Conservation (phyloP, 2,888 invertebrate species). For the Leuctra nigra region DNA sequence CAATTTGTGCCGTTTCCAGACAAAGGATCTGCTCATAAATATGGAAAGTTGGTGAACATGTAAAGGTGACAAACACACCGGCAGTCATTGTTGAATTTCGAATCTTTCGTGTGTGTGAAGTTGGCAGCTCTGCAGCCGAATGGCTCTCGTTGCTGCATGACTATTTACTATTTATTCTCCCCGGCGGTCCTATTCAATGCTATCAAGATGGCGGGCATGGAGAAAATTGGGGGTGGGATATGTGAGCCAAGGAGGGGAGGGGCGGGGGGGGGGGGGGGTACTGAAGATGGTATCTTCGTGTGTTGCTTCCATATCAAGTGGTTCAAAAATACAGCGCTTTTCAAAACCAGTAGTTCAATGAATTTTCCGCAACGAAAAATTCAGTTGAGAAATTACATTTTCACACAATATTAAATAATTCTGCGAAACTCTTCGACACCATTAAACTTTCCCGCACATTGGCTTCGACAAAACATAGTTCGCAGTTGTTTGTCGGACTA, state of each 20-base stretch:
- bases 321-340: slow-evolving; percentile 14
- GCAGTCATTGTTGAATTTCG: too few relatives aligned
- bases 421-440: neutral
- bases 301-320: slow-evolving; percentile 17
- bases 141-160: slow-evolving; percentile 21
- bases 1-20: too few relatives aligned
- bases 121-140: too few relatives aligned
- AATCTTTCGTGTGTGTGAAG: too few relatives aligned
- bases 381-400: neutral
- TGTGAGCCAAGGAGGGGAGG: slow-evolving; percentile 5
- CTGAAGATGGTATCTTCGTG: slow-evolving; percentile 17
- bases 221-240: slow-evolving; percentile 16
- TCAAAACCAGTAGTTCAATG: neutral
- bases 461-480: neutral
- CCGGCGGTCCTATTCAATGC: slow-evolving; percentile 40
- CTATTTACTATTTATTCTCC: slow-evolving; percentile 43
- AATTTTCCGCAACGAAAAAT: neutral
- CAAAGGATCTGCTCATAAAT: too few relatives aligned
- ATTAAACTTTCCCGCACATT: neutral
- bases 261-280: slow-evolving; percentile 1
- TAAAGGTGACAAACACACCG: too few relatives aligned
- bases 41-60: too few relatives aligned
- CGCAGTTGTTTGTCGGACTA: too few relatives aligned
- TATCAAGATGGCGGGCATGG: slow-evolving; percentile 39
- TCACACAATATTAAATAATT: slow-evolving; percentile 9